Evolutionary conservation across 2,797 vertebrate genomes (phyloP).

Genomic region (Malacoctenus gilli): DNA sequence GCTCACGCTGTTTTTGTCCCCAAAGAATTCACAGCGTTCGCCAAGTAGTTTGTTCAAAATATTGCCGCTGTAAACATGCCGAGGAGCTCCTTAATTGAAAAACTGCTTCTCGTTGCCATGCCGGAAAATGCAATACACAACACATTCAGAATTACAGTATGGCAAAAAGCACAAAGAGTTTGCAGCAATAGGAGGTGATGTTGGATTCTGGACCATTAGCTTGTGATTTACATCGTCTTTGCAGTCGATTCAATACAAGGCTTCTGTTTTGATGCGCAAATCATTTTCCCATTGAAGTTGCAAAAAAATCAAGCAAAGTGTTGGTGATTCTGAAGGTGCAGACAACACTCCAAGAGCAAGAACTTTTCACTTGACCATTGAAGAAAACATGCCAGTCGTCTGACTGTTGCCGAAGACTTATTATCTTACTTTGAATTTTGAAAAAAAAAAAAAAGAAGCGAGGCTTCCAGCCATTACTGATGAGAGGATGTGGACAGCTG

Average conservation of each 20-base stretch:
- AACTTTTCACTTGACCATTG: slow-evolving; percentile 45
- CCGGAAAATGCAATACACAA: not conserved
- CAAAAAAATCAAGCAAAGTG: no score
- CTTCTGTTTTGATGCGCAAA: no score
- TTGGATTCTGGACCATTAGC: no score
- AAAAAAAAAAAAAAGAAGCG: slow-evolving; percentile 23
- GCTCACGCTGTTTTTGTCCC: not conserved
- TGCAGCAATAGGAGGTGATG: no score
- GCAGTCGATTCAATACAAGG: no score
- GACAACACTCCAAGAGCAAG: no score
- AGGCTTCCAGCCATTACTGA: slow-evolving; percentile 52
- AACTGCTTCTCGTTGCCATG: not conserved
- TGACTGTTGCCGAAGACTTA: slow-evolving; percentile 42
- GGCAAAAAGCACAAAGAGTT: no score
- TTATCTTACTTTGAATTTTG: slow-evolving; percentile 46
- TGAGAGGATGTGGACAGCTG: slow-evolving; percentile 67
- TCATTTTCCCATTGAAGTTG: no score
- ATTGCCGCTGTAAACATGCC: not conserved
- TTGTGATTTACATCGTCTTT: no score
- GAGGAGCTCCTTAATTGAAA: not conserved
- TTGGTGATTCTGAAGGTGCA: no score
- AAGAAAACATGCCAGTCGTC: slow-evolving; percentile 60
- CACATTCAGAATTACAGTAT: not conserved
- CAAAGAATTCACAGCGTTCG: not conserved
- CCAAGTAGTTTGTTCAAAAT: not conserved